Evolutionary conservation across 2,888 invertebrate genomes (phyloP).

Genomic region (Zygaena filipendulae): DNA sequence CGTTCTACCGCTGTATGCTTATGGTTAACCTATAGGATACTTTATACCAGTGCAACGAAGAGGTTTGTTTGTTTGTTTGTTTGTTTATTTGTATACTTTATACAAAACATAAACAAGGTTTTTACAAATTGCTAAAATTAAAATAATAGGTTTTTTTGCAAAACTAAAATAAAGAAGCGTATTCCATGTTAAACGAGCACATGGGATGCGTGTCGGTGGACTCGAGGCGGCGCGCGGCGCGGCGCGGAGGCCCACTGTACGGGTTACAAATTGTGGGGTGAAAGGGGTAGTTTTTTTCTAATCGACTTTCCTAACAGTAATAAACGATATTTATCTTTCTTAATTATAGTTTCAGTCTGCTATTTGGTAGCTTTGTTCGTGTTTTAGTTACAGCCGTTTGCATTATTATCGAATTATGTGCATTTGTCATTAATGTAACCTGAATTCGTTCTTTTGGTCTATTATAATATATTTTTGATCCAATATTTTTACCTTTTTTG

Average conservation of each 20-base stretch:
- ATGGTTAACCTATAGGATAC: no score
- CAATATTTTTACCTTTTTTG: conserved; percentile 3
- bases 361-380: conserved; percentile 59
- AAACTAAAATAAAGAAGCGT: no score
- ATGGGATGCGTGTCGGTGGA: conserved; percentile 45
- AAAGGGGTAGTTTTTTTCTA: conserved; percentile 68
- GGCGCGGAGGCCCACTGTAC: conserved; percentile 63
- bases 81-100: no score
- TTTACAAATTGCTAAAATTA: no score
- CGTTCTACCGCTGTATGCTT: no score
- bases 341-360: conserved; percentile 62
- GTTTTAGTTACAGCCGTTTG: conserved; percentile 50
- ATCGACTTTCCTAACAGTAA: conserved; percentile 68
- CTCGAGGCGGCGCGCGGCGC: no score
- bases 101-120: no score
- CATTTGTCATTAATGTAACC: conserved; percentile 42
- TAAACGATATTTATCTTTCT: conserved; percentile 70
- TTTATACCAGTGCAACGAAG: no score
- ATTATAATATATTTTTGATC: conserved; percentile 1
- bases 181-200: conserved; percentile 25
- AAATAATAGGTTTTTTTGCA: no score
- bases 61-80: no score
- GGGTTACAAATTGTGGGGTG: conserved; percentile 70
- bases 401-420: conserved; percentile 62
- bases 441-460: conserved; percentile 10